Conservation (phyloP, 2,888 invertebrate species). For the Lochmaea crataegi region DNA sequence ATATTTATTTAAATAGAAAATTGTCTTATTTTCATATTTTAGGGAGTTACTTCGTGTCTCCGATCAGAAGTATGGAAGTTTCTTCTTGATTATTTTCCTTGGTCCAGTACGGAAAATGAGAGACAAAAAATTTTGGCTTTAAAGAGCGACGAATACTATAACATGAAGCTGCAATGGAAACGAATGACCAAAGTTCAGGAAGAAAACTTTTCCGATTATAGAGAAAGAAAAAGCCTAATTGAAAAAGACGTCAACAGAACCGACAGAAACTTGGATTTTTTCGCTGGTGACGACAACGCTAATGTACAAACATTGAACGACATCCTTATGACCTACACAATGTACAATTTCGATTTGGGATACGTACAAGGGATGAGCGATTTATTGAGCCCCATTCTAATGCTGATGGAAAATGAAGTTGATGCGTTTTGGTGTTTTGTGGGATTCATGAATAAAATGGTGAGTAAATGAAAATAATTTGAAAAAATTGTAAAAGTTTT, state of each 20-base stretch:
- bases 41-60: constrained; percentile 84
- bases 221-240: constrained; percentile 92
- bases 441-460: constrained; percentile 96
- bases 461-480: constrained; percentile 65
- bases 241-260: constrained; percentile 98
- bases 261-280: constrained; percentile 84
- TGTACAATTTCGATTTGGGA: constrained; percentile 98
- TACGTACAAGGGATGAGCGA: constrained; percentile 99
- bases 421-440: constrained; percentile 99
- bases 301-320: constrained; percentile 88
- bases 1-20: not conserved
- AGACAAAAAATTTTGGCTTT: constrained; percentile 76
- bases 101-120: constrained; percentile 82
- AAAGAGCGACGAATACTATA: constrained; percentile 88
- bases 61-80: constrained; percentile 94
- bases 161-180: constrained; percentile 97
- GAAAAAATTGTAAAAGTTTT: no score
- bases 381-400: constrained; percentile 90
- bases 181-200: constrained; percentile 91
- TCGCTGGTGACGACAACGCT: constrained; percentile 92
- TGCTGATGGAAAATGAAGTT: constrained; percentile 90
- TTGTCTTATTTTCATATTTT: constrained; percentile 37
- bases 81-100: constrained; percentile 87
- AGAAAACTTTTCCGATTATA: constrained; percentile 84
- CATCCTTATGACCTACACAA: constrained; percentile 97